phyloP scores from a whole-genome alignment of 1,140 invertebrate species.

The Drosophila setifemur region DNA sequence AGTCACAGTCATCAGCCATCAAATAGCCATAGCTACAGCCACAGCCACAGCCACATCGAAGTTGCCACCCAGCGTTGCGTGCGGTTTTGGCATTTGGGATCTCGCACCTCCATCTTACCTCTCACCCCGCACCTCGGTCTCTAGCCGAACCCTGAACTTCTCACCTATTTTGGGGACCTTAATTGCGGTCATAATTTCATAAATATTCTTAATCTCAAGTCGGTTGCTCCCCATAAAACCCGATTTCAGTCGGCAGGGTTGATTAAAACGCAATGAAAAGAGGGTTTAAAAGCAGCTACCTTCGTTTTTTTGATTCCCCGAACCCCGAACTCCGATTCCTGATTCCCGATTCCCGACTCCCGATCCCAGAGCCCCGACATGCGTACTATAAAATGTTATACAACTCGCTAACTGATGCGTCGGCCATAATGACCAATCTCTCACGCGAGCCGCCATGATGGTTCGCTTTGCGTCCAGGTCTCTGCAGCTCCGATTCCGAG shows the following conservation, averaged over 20 bases:
- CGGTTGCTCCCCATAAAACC: conserved; percentile 31
- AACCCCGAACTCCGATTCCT: conserved; percentile 16
- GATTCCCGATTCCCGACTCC: too few relatives aligned
- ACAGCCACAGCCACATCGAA: conserved; percentile 17
- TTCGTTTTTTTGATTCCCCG: not conserved
- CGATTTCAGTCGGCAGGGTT: conserved; percentile 48
- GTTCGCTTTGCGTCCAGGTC: not conserved
- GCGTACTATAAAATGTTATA: conserved; percentile 53
- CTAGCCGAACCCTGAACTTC: not conserved
- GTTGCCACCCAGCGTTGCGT: conserved; percentile 48
- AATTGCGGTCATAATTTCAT: conserved; percentile 76
- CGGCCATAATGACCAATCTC: conserved; percentile 54
- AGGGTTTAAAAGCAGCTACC: conserved; percentile 20
- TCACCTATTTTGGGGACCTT: conserved; percentile 13
- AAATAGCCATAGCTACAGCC: conserved; percentile 10
- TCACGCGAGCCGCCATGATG: conserved; percentile 59
- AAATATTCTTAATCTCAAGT: conserved; percentile 62
- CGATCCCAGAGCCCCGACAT: conserved; percentile 39
- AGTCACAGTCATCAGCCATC: conserved; percentile 49
- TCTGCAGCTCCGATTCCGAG: not conserved
- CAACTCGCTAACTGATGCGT: conserved; percentile 19
- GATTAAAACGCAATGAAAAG: conserved; percentile 61
- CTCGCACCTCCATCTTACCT: conserved; percentile 27
- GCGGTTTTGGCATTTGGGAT: conserved; percentile 22
- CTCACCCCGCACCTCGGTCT: conserved; percentile 1